Evolutionary conservation across 1,140 invertebrate species (phyloP), one percentile per base, ranked within the genome.

Genomic region (Sitophilus oryzae): DNA sequence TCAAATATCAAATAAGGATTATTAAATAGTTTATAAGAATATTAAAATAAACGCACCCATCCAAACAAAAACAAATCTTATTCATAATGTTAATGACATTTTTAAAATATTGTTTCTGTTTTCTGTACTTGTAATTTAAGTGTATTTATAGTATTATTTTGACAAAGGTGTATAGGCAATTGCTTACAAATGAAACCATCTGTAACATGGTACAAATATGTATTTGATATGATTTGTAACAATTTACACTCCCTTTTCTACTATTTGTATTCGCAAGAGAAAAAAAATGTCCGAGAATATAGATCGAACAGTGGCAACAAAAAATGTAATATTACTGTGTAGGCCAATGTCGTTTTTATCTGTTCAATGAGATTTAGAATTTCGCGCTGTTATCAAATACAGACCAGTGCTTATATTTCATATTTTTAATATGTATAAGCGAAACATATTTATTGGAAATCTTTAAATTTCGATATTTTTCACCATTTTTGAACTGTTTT

Each of bases 201-300:
- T 69, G 64, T 59, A 63, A 69, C 60, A 69, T 70, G 70, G 68
- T 71, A 71, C 70, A 70, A 71, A 70, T 67, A 69, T 64, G 63
- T 69, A 69, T 63, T n/a, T 66, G 66, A 68, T 68, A 71, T 70
- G 68, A 67, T 70, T 70, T 69, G 65, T 71, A 71, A 68, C 67
- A 61, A 65, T 69, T 67, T 68, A 68, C 67, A 71, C 68, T 70
- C 67, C 66, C 69, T 71, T 71, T 71, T 71, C 68, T 71, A 71
- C 67, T 68, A 62, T 69, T 69, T 70, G 65, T 71, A 68, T 68
- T 71, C 49, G 55, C 55, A 43, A 37, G 43, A 52, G 42, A 34
- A 52, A 15, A 20, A 20, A 40, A 40, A 20, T 52, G 49, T 51
- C 42, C 44, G 55, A 51, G 55, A 41, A 37, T 45, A 35, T 43